phyloP scores from a whole-genome alignment of 2,113 vertebrate genomes.

The Phaetusa simplex region DNA sequence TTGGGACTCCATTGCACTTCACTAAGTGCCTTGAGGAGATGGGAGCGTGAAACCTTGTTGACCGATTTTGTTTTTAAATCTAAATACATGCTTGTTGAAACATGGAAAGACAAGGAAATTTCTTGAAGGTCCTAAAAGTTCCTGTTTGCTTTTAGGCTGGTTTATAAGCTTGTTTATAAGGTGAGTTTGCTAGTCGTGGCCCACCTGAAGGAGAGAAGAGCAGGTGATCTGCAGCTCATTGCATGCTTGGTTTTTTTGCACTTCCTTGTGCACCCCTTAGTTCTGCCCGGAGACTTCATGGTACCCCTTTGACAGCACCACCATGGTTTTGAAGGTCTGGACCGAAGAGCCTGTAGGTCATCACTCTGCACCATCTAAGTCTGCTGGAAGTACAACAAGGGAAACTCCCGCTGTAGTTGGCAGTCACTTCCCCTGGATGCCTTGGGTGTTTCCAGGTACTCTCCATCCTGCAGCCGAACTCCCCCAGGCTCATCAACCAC shows the following conservation, averaged over 20 bases:
- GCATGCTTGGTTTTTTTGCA: not conserved
- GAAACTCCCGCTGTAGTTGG: not conserved
- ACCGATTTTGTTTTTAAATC: not conserved
- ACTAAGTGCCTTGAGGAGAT: not conserved
- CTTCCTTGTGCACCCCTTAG: not conserved
- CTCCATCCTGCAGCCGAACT: not conserved
- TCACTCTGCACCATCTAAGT: not conserved
- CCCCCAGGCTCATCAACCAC: not conserved
- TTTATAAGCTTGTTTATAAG: not conserved
- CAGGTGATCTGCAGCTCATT: not conserved
- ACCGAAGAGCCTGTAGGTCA: not conserved
- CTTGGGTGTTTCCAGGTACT: not conserved
- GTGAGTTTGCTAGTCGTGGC: not conserved
- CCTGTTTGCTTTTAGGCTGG: not conserved
- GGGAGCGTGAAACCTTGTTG: not conserved
- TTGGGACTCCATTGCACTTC: not conserved
- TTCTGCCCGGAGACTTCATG: not conserved
- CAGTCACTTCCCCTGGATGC: not conserved
- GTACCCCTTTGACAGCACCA: not conserved
- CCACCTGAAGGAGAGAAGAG: not conserved
- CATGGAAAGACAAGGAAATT: not conserved
- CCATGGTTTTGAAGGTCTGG: not conserved
- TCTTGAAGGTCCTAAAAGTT: not conserved
- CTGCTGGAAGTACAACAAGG: not conserved
- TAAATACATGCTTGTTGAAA: not conserved